Percentiles rank a stretch among this genome's conserved stretches.
Conservation (phyloP, 2,113 vertebrate species). For the Labeo catla region DNA sequence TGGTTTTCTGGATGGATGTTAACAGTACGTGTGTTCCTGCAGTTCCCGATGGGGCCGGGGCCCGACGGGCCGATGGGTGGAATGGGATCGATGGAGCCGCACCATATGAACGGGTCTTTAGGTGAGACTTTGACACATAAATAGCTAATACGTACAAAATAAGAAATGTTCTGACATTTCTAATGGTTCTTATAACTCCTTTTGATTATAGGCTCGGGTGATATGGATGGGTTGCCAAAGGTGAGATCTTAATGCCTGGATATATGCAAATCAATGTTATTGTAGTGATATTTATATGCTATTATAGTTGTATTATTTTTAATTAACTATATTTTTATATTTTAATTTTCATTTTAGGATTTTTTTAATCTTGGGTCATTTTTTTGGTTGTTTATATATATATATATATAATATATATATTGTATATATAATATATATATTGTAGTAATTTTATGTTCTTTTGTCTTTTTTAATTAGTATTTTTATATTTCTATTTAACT, state of each 20-base stretch:
- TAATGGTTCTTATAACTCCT: neutral
- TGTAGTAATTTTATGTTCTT: too few species aligned
- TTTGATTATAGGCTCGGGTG: constrained; percentile 81
- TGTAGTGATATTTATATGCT: neutral
- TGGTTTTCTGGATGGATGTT: neutral
- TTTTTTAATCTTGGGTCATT: too few species aligned
- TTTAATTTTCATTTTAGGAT: neutral
- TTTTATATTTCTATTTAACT: neutral
- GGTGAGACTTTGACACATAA: constrained; percentile 69
- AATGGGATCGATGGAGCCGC: constrained; percentile 90
- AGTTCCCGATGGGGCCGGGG: constrained; percentile 93
- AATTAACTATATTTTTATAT: neutral
- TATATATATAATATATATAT: too few species aligned
- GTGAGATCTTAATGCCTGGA: constrained; percentile 66
- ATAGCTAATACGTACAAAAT: neutral
- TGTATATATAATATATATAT: too few species aligned
- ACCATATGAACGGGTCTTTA: constrained; percentile 94
- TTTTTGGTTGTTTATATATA: too few species aligned
- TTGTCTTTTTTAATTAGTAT: too few species aligned
- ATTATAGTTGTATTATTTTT: neutral
- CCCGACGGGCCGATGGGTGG: constrained; percentile 88
- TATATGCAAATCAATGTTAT: neutral
- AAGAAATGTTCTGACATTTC: neutral
- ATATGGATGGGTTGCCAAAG: constrained; percentile 95
- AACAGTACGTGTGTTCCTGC: constrained; percentile 11